These are phyloP conservation scores for Elymnias hypermnestra DNA, from an alignment of 1,140 invertebrate genomes.

Conservation along the genomic window DNA sequence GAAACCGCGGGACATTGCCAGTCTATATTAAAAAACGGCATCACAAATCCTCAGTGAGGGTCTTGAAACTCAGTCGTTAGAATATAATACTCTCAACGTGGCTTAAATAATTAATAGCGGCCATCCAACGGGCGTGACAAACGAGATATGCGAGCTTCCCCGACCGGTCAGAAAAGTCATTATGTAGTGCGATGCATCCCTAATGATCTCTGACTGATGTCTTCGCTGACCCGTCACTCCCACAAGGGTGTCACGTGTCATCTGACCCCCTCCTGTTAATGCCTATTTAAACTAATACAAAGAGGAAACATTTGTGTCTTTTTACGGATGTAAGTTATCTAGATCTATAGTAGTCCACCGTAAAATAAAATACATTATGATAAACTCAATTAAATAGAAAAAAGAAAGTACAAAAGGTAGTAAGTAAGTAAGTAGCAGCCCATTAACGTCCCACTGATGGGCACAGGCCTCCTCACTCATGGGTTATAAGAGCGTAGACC, in stretches of 20 bases:
- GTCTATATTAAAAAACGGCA: constrained; percentile 5
- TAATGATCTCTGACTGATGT: constrained; percentile 20
- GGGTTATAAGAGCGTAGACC: too few relatives aligned
- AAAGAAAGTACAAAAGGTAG: too few relatives aligned
- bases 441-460: too few relatives aligned
- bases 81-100: constrained; percentile 15
- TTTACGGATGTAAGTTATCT: too few relatives aligned
- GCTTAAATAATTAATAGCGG: constrained; percentile 14
- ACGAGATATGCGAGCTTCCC: constrained; percentile 9
- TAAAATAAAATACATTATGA: too few relatives aligned
- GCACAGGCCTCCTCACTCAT: too few relatives aligned
- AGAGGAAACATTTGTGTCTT: too few relatives aligned
- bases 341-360: too few relatives aligned
- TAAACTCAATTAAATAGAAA: too few relatives aligned
- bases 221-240: constrained; percentile 12
- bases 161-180: constrained; percentile 10
- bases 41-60: constrained; percentile 4
- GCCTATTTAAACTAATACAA: too few relatives aligned
- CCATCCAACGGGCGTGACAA: constrained; percentile 14
- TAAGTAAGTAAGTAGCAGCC: too few relatives aligned
- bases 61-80: constrained; percentile 13
- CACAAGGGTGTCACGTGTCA: constrained; percentile 3
- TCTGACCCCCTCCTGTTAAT: background rate
- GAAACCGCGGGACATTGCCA: background rate
- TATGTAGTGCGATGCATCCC: constrained; percentile 12